Evolutionary conservation across 2,113 vertebrate species (phyloP).

Genomic region (Chamaea fasciata): DNA sequence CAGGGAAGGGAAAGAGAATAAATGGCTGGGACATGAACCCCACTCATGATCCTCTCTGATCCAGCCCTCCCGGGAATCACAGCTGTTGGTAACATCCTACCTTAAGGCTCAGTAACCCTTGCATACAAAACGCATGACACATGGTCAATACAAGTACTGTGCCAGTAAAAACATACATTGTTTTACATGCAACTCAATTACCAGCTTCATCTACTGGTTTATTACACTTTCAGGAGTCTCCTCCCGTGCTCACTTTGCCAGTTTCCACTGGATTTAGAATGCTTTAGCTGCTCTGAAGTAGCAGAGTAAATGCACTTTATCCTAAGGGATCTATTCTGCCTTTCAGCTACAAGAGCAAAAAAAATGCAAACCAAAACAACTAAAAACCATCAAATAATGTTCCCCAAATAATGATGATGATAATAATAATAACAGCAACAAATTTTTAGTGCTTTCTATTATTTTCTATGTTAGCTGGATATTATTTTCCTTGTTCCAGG

Average conservation of each 20-base stretch:
- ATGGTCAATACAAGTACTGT: background rate
- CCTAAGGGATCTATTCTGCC: background rate
- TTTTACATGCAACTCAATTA: background rate
- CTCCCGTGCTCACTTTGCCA: background rate
- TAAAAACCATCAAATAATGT: background rate
- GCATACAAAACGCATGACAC: no score
- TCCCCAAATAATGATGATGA: background rate
- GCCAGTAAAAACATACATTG: background rate
- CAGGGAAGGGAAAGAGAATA: background rate
- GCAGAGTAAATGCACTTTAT: background rate
- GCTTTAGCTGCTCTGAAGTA: background rate
- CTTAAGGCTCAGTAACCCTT: background rate
- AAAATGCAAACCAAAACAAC: background rate
- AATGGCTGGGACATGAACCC: background rate
- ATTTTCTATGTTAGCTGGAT: background rate
- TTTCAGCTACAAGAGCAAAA: background rate
- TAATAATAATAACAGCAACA: background rate
- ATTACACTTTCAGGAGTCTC: conserved; percentile 8
- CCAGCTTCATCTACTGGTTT: background rate
- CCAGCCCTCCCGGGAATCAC: background rate
- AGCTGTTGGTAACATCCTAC: background rate
- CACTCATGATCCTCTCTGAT: background rate
- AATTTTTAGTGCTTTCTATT: background rate
- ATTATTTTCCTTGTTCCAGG: background rate
- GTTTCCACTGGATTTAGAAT: conserved; percentile 21